Base-by-base conservation (phyloP, 2,797 vertebrate genomes). In the Dicrostonyx torquatus region DNA sequence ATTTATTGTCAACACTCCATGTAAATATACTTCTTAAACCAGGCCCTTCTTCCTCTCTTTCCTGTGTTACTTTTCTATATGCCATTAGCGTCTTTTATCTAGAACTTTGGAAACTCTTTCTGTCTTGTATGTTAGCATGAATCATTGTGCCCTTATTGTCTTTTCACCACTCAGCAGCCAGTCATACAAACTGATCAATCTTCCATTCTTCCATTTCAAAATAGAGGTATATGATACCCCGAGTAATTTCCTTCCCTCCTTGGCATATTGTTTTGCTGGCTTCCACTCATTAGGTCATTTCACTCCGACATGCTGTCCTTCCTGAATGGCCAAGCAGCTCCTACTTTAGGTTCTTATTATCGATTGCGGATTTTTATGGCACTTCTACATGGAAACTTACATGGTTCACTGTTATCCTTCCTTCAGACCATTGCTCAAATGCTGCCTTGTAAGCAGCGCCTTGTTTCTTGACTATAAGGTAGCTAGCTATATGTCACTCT, bases 391-490 rank as follows among this genome's bases (percentile, higher is more conserved):
- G 31, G 72, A 92, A 37, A 78, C n/a, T 48, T 82, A 24, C 5
- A 62, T 40, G n/a, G 43, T 55, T 76, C 45, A 55, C 82, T 95
- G 20, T 34, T 76, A 66, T 66, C 75, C 45, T 96, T 68, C n/a
- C 60, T 86, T 78, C 26, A 53, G 26, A 26, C 75, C 34, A 64
- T 94, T 94, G 77, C 43, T 95, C 72, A 85, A 40, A 77, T 80
- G 60, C 55, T 76, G 55, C 70, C n/a, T 64, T 73, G 40, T 77
- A 8, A 94, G 73, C 62, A 2, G 92, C 7, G n/a, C 7, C 43
- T 87, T 89, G 29, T 83, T 58, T 45, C 15, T 18, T 93, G 50
- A 90, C 20, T 94, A 53, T 66, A 82, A 87, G 90, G 60, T 73
- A 94, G n/a, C 64, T 48, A 53, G n/a, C 64, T 43, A 45, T 13